Base-by-base conservation (phyloP, 2,113 vertebrate genomes). In the Brienomyrus brachyistius region DNA sequence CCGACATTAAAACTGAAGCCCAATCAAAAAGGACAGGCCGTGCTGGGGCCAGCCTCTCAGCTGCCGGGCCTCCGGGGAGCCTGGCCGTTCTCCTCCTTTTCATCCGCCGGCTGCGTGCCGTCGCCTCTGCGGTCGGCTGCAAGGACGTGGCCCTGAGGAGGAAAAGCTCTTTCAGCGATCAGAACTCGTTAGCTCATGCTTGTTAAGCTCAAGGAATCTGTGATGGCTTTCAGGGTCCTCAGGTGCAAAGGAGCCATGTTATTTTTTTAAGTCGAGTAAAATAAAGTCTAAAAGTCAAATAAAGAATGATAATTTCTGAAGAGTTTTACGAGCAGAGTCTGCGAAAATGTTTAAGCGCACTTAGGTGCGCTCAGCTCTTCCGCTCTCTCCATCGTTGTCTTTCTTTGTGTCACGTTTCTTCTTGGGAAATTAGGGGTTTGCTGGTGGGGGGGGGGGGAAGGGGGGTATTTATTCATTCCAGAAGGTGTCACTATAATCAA, bases 1-100 rank as follows among this genome's bases (percentile, higher is more conserved):
- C 35, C 70, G 59, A 50, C 66, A 90, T 90, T 90, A 88, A 88
- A 90, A 83, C 48, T 4, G 51, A 48, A 77, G 51, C 90, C 74
- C 35, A 48, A 21, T 83, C 40, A 50, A 31, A 90, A 27, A 62
- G 86, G 48, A 90, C 86, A 77, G 7, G 54, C 15, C 13, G 47
- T 52, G 23, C 48, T 51, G 51, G 45, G 62, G 31, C 21, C 48
- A 77, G 45, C 4, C 17, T 21, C 15, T 51, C 89, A 50, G 83
- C 82, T 13, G 54, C 4, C 5, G 15, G 87, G 62, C 35, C 43
- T 66, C 83, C 21, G 54, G 83, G 35, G 48, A 11, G 31, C 27
- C 9, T 43, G 31, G 19, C 84, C 74, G 11, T 9, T 88, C 87
- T 31, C 43, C 66, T 45, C 9, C 87, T 70, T 40, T 88, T 52